phyloP scores from a whole-genome alignment of 2,797 vertebrate species.

The Pseudopleuronectes americanus region DNA sequence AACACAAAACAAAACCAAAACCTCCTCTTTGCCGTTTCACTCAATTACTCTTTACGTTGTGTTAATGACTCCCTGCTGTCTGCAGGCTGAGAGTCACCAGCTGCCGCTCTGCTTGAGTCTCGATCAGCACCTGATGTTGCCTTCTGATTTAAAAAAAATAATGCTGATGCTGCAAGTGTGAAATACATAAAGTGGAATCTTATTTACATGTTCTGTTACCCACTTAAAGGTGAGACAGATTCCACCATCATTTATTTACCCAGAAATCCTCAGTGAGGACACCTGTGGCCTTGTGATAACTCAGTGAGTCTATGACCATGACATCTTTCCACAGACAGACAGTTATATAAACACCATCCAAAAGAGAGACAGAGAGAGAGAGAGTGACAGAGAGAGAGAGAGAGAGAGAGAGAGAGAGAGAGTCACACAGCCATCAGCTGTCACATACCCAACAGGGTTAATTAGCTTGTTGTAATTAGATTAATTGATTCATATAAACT shows the following conservation, averaged over 20 bases:
- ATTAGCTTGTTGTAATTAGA: not conserved
- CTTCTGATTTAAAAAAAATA: not conserved
- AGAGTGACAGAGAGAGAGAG: no score
- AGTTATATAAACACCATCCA: no score
- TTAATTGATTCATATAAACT: not conserved
- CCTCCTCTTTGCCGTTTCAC: slow-evolving; percentile 33
- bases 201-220: not conserved
- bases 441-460: not conserved
- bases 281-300: no score
- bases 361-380: no score
- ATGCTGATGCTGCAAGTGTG: not conserved
- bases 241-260: no score
- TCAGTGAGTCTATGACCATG: no score
- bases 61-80: slow-evolving; percentile 50
- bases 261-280: no score
- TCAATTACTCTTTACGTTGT: slow-evolving; percentile 44
- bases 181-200: not conserved
- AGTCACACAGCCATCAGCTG: no score
- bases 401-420: no score
- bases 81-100: slow-evolving; percentile 10
- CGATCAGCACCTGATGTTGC: not conserved
- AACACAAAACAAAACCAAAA: slow-evolving; percentile 31
- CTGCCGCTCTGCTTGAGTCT: not conserved
- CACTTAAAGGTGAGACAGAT: not conserved
- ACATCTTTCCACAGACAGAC: no score